Evolutionary conservation across 1,140 invertebrate genomes (phyloP).

Genomic region (Bombus vancouverensis): DNA sequence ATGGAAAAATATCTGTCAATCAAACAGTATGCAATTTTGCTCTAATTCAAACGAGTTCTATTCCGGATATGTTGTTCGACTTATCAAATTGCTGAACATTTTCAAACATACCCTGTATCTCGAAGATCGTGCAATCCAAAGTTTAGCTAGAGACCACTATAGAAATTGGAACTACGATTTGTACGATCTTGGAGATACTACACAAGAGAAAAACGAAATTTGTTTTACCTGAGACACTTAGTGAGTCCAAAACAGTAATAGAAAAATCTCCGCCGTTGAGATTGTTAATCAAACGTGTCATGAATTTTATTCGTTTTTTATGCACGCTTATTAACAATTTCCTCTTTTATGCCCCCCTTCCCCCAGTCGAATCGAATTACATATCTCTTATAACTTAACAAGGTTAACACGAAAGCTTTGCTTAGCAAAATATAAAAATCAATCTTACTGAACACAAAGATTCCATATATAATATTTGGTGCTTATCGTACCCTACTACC

Average conservation of each 20-base stretch:
- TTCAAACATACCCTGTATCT: background rate
- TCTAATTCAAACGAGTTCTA: background rate
- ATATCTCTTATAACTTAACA: slow-evolving; percentile 32
- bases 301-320: slow-evolving; percentile 10
- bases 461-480: slow-evolving; percentile 56
- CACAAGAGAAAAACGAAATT: slow-evolving; percentile 7
- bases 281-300: background rate
- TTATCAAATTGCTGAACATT: slow-evolving; percentile 2
- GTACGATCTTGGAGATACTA: background rate
- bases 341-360: no score
- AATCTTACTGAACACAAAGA: slow-evolving; percentile 63
- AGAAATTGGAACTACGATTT: background rate
- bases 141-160: background rate
- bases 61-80: slow-evolving; percentile 32
- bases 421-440: slow-evolving; percentile 42
- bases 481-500: slow-evolving; percentile 46
- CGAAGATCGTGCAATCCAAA: background rate
- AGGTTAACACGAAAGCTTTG: slow-evolving; percentile 17
- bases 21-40: background rate
- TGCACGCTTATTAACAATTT: background rate
- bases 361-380: background rate
- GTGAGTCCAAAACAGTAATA: background rate
- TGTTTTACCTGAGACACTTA: slow-evolving; percentile 7
- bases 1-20: slow-evolving; percentile 43
- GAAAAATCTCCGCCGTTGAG: background rate